phyloP scores from a whole-genome alignment of 2,797 vertebrate species.

The Falco peregrinus region DNA sequence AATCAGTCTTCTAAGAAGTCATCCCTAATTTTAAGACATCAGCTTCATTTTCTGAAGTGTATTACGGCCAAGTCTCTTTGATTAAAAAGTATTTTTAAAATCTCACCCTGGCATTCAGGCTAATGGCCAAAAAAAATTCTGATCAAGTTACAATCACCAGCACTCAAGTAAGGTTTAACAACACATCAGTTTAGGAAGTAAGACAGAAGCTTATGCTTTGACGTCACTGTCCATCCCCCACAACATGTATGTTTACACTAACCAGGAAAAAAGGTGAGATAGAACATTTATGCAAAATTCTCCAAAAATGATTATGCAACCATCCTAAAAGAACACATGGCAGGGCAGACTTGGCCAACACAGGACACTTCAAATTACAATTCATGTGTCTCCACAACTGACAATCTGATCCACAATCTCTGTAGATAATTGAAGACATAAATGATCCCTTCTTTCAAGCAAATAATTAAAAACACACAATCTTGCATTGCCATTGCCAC shows the following conservation, averaged over 20 bases:
- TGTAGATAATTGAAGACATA: background rate
- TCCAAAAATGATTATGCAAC: background rate
- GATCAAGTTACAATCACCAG: background rate
- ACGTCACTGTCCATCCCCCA: background rate
- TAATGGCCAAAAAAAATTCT: background rate
- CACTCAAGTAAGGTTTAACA: background rate
- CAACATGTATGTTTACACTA: background rate
- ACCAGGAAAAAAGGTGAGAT: background rate
- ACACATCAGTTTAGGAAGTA: background rate
- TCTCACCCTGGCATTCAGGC: background rate
- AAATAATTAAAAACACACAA: background rate
- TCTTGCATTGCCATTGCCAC: background rate
- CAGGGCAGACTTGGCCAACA: background rate
- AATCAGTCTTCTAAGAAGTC: background rate
- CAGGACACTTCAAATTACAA: background rate
- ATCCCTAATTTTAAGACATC: background rate
- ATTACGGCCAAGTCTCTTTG: background rate
- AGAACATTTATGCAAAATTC: background rate
- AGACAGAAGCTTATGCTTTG: background rate
- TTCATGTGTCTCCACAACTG: background rate
- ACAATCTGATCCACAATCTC: background rate
- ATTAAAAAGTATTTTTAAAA: background rate
- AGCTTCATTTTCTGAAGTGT: background rate
- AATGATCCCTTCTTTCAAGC: background rate
- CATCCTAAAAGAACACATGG: background rate